A percentile compares a stretch with the other conserved stretches of the same genome.
Evolutionary conservation across 2,888 invertebrate genomes (phyloP).

Genomic region (Heteromyza rotundicornis): DNA sequence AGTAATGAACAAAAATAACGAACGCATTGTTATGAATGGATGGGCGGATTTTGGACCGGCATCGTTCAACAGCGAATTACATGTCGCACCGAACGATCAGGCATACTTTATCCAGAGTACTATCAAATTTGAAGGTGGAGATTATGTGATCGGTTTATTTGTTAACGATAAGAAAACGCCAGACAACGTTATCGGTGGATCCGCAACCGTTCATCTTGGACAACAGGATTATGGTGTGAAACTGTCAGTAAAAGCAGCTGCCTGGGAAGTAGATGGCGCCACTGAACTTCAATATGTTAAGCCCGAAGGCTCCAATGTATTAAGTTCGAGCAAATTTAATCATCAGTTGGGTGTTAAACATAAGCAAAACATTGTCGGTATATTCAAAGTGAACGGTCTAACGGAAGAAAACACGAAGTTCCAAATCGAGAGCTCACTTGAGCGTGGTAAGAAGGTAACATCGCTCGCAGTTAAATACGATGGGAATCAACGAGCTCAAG

Average conservation of each 20-base stretch:
- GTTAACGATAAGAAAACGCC: conserved; percentile 44
- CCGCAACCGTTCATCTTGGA: conserved; percentile 32
- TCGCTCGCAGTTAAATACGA: conserved; percentile 64
- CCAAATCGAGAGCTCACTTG: conserved; percentile 66
- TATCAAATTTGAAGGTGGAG: conserved; percentile 41
- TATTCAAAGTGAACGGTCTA: conserved; percentile 63
- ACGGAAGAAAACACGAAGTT: conserved; percentile 40
- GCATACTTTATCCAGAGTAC: conserved; percentile 42
- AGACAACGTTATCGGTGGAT: conserved; percentile 45
- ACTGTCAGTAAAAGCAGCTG: conserved; percentile 37
- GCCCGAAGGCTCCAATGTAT: conserved; percentile 26
- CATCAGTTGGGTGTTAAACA: conserved; percentile 38
- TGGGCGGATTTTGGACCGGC: conserved; percentile 44
- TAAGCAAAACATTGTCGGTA: conserved; percentile 32
- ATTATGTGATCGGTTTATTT: conserved; percentile 46
- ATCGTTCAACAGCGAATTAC: conserved; percentile 41
- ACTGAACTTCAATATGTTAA: conserved; percentile 36
- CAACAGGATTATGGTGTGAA: conserved; percentile 35
- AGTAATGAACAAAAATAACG: conserved; percentile 41
- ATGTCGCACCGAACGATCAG: conserved; percentile 40
- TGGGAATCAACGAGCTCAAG: conserved; percentile 55
- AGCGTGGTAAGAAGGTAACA: conserved; percentile 68
- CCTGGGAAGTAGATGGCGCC: conserved; percentile 34
- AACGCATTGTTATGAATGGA: conserved; percentile 48
- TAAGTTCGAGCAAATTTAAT: conserved; percentile 36